These are phyloP conservation scores for Peromyscus polionotus DNA, from an alignment of 2,113 vertebrate genomes.

Conservation along the genomic window DNA sequence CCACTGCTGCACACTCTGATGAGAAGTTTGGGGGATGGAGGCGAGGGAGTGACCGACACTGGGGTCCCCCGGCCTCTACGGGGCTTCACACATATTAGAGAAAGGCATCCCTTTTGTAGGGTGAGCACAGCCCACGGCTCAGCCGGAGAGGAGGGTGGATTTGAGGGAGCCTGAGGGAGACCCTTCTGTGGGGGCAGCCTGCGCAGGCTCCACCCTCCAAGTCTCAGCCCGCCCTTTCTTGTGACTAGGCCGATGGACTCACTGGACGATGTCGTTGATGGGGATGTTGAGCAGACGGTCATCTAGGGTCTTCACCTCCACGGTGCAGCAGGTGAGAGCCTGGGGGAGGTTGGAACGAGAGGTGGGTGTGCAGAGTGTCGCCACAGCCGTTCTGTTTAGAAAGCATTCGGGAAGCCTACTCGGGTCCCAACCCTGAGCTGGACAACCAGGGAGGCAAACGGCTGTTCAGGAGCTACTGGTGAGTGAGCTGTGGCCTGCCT, in stretches of 20 bases:
- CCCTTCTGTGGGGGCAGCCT: background rate
- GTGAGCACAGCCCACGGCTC: background rate
- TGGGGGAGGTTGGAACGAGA: constrained; percentile 69
- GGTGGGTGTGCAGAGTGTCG: background rate
- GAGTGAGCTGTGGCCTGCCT: background rate
- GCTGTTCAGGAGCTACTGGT: background rate
- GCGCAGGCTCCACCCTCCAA: background rate
- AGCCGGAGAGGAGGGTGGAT: background rate
- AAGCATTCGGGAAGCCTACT: background rate
- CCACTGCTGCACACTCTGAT: background rate
- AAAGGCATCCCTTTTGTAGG: background rate
- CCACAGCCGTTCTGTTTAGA: background rate
- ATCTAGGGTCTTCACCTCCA: constrained; percentile 94
- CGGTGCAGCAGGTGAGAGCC: constrained; percentile 93
- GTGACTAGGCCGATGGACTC: constrained; percentile 82
- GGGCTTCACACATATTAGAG: background rate
- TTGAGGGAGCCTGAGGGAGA: background rate
- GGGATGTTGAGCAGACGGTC: constrained; percentile 93
- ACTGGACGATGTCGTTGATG: constrained; percentile 96
- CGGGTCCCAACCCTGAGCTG: background rate
- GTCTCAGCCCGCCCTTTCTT: background rate
- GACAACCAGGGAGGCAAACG: background rate
- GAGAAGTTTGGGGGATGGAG: background rate
- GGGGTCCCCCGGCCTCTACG: background rate
- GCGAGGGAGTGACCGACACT: background rate